These are phyloP conservation scores for Toxotes chatareus DNA, from an alignment of 2,113 vertebrate species.

Conservation along the genomic window DNA sequence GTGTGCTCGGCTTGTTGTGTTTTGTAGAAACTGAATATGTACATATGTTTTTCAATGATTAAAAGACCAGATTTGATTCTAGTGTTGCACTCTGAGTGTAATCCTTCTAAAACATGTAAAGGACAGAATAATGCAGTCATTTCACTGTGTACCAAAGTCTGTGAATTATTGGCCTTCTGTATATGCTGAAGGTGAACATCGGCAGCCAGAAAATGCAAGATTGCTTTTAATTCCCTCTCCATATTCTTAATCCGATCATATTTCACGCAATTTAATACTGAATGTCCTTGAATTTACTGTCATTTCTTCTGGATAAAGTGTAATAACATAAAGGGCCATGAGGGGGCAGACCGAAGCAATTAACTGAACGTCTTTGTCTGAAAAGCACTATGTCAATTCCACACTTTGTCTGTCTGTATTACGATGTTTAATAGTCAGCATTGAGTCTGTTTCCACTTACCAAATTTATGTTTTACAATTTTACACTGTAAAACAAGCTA, in stretches of 20 bases:
- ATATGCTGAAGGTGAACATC: background rate
- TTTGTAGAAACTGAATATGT: conserved; percentile 40
- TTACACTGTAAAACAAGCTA: background rate
- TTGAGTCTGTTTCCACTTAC: background rate
- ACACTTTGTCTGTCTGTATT: background rate
- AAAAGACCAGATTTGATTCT: conserved; percentile 48
- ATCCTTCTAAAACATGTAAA: background rate
- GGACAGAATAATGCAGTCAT: background rate
- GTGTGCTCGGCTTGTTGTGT: conserved; percentile 18
- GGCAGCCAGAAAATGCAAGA: background rate
- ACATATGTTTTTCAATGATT: conserved; percentile 58
- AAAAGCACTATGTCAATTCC: background rate
- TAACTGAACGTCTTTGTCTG: conserved; percentile 13
- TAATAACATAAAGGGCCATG: conserved; percentile 33
- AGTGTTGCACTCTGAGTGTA: background rate
- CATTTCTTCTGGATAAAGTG: background rate
- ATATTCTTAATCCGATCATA: conserved; percentile 10
- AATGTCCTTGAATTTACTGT: conserved; percentile 46
- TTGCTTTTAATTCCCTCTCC: background rate
- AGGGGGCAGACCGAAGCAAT: conserved; percentile 52
- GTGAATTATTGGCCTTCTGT: background rate
- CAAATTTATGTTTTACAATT: background rate
- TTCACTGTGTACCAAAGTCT: background rate
- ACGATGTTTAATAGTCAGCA: background rate
- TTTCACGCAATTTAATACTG: conserved; percentile 2